These are phyloP conservation scores for Synanthedon myopaeformis DNA, from an alignment of 2,888 invertebrate species.

Conservation along the genomic window DNA sequence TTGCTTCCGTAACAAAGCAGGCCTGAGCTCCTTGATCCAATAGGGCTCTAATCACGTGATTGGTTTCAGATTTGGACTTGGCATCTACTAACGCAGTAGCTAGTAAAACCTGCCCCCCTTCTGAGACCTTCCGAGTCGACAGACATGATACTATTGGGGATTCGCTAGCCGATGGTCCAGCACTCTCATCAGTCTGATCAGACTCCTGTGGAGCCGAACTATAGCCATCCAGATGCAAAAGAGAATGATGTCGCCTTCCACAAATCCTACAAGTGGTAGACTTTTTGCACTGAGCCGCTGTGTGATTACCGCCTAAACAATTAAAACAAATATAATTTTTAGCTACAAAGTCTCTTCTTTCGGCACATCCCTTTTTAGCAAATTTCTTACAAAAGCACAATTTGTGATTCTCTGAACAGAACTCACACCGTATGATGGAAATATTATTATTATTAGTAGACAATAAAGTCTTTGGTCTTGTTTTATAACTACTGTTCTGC, in stretches of 20 bases:
- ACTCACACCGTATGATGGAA: background rate
- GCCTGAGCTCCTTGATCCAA: conserved; percentile 18
- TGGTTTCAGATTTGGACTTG: conserved; percentile 5
- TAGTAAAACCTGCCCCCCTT: conserved; percentile 11
- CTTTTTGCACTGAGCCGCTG: conserved; percentile 4
- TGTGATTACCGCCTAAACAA: conserved; percentile 7
- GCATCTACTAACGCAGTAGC: conserved; percentile 15
- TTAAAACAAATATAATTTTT: conserved; percentile 8
- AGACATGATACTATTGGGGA: background rate
- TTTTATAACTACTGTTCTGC: background rate
- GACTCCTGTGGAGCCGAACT: background rate
- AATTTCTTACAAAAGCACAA: conserved; percentile 1
- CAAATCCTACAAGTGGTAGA: conserved; percentile 8
- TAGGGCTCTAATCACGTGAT: conserved; percentile 9
- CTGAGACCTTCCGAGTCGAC: background rate
- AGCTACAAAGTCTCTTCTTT: conserved; percentile 2
- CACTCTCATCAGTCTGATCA: background rate
- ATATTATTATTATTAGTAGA: background rate
- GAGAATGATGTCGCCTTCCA: conserved; percentile 9
- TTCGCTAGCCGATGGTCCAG: background rate
- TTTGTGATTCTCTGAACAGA: conserved; percentile 1
- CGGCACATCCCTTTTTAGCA: background rate
- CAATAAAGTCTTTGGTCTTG: background rate
- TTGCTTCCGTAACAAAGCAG: conserved; percentile 16
- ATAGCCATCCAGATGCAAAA: conserved; percentile 6